A percentile compares a stretch with the other conserved stretches of the same genome.
Conservation (phyloP, 2,797 vertebrate genomes). For the Typhlichthys subterraneus region DNA sequence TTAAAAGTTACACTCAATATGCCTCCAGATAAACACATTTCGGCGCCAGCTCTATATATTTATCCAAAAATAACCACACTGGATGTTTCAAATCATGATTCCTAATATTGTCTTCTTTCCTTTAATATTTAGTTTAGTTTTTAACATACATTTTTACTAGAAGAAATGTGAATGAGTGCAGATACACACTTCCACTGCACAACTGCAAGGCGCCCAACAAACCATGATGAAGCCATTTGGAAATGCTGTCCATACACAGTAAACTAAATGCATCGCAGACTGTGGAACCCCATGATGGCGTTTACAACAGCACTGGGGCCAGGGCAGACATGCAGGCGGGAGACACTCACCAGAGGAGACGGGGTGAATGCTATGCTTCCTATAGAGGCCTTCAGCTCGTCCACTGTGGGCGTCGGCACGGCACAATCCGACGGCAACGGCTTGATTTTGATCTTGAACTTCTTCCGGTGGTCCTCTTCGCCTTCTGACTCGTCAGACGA, state of each 20-base stretch:
- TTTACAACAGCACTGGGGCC: constrained; percentile 4
- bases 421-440: constrained; percentile 83
- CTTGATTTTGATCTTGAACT: constrained; percentile 98
- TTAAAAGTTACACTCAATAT: no score
- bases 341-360: constrained; percentile 91
- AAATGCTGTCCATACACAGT: background rate
- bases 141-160: no score
- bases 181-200: no score
- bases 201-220: constrained; percentile 7
- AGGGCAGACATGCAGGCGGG: constrained; percentile 1
- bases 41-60: no score
- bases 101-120: no score
- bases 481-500: constrained; percentile 96
- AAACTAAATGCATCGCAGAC: background rate
- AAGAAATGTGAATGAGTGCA: no score
- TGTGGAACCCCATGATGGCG: background rate
- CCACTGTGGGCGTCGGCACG: constrained; percentile 83
- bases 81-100: no score
- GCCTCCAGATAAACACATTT: no score
- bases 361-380: constrained; percentile 96
- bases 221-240: no score
- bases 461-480: constrained; percentile 93
- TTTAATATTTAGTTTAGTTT: no score
- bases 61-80: no score
- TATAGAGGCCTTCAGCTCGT: constrained; percentile 92